A percentile compares a stretch with the other conserved stretches of the same genome.
phyloP scores from a whole-genome alignment of 2,888 invertebrate genomes.

The Steinernema hermaphroditum region DNA sequence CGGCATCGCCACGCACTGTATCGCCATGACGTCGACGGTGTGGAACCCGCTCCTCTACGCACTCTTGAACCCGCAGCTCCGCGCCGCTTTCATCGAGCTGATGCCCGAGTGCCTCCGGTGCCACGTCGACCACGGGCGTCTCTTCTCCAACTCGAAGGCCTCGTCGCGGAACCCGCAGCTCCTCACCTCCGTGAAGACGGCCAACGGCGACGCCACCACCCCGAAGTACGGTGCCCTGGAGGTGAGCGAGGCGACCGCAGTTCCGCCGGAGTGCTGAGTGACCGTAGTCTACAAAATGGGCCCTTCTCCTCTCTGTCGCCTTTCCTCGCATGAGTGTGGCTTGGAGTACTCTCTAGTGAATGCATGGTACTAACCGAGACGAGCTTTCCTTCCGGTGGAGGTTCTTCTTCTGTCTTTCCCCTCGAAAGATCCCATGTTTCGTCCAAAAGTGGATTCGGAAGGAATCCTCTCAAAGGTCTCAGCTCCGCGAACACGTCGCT shows the following conservation, averaged over 20 bases:
- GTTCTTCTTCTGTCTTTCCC: background rate
- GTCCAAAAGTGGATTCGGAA: too few species aligned
- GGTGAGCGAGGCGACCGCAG: slow-evolving; percentile 29
- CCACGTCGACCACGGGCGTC: slow-evolving; percentile 31
- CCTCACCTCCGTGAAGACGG: background rate
- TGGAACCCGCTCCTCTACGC: slow-evolving; percentile 65
- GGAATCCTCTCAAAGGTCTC: too few species aligned
- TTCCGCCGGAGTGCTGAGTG: slow-evolving; percentile 31
- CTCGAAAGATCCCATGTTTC: background rate
- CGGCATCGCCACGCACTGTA: slow-evolving; percentile 62
- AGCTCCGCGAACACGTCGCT: slow-evolving; percentile 20
- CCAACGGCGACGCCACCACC: background rate
- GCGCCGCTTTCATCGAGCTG: slow-evolving; percentile 61
- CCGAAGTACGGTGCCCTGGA: slow-evolving; percentile 25
- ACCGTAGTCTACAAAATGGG: background rate
- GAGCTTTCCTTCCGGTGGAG: slow-evolving; percentile 11
- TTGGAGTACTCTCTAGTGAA: background rate
- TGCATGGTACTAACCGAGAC: slow-evolving; percentile 13
- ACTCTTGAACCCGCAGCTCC: slow-evolving; percentile 62
- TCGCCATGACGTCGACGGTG: slow-evolving; percentile 65
- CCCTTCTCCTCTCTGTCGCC: background rate
- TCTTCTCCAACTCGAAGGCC: background rate
- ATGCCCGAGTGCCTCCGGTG: slow-evolving; percentile 55
- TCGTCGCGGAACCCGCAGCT: slow-evolving; percentile 27
- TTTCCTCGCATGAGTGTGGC: background rate